Evolutionary conservation across 2,113 vertebrate species (phyloP), one percentile per base, ranked within the genome.

Genomic region (Plecotus auritus): DNA sequence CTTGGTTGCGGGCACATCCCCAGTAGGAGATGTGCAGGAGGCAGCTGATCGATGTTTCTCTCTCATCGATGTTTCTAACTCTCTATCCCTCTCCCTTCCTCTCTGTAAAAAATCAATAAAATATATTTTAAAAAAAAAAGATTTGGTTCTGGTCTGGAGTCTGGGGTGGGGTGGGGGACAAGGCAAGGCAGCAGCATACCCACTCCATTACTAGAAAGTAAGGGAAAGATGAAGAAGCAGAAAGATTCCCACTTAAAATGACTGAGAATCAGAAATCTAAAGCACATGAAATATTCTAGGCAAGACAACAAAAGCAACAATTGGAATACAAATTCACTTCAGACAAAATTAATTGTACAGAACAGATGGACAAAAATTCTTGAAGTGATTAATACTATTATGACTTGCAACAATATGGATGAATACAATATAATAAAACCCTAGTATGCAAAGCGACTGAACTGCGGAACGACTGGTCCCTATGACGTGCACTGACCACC

Each of bases 291-390:
- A 88, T 88, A 40, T 91, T 80, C 72, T 56, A 74, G 47, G 54
- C 67, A 93, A 93, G 47, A 56, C 22, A 85, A 89, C 13, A 35
- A 72, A 93, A 86, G 67, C 82, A 90, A 42, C 42, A 88, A 70
- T 22, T 42, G 40, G 51, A 83, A 30, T 59, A 90, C 12, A 51
- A 94, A 73, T 17, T 95, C 81, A 73, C 64, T 94, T 90, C 69
- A 51, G 51, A 78, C 42, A 73, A 93, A 88, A 72, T 23, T 70
- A 28, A 88, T 81, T 7, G 0, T 49, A 73, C 47, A 61, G 45
- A 66, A 56, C 16, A 66, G 80, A 72, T 51, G 30, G 12, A 83
- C 64, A 87, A 87, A 94, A 54, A 80, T 78, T 56, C 26, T 93
- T 87, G 67, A 94, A 92, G 88, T 90, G 40, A 69, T 7, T 17